phyloP scores from a whole-genome alignment of 2,113 vertebrate species.

The Struthio camelus region DNA sequence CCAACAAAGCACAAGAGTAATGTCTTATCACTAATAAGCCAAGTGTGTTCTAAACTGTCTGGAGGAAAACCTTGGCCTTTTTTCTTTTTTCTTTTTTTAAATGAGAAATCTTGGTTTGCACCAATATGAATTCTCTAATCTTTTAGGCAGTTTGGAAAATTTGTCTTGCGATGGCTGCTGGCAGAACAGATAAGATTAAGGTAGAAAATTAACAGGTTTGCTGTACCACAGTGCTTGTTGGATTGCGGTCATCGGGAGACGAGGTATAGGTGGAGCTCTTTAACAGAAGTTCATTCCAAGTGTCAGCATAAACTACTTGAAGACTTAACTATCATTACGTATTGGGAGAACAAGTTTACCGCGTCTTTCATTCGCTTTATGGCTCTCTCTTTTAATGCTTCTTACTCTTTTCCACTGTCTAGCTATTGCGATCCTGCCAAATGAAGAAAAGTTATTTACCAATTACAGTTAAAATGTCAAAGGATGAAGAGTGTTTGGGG shows the following conservation, averaged over 20 bases:
- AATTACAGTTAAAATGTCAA: conserved; percentile 36
- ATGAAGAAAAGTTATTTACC: conserved; percentile 24
- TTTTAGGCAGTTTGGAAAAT: not conserved
- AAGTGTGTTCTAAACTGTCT: no score
- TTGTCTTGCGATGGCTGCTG: not conserved
- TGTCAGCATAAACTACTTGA: not conserved
- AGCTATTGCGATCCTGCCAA: not conserved
- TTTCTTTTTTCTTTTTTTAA: no score
- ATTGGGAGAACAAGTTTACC: not conserved
- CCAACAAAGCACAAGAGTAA: not conserved
- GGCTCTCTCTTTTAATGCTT: not conserved
- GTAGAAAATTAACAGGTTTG: not conserved
- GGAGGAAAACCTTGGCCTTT: not conserved
- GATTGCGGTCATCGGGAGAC: not conserved
- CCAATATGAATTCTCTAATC: not conserved
- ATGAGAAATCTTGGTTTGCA: not conserved
- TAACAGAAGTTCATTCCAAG: not conserved
- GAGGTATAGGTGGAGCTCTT: not conserved
- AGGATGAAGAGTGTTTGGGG: not conserved
- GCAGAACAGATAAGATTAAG: not conserved
- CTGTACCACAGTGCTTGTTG: not conserved
- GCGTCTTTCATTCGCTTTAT: not conserved
- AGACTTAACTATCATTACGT: not conserved
- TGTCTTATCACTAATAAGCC: not conserved
- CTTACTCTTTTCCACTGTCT: not conserved